phyloP scores from a whole-genome alignment of 2,888 invertebrate species.

The Leptogaster cylindrica region DNA sequence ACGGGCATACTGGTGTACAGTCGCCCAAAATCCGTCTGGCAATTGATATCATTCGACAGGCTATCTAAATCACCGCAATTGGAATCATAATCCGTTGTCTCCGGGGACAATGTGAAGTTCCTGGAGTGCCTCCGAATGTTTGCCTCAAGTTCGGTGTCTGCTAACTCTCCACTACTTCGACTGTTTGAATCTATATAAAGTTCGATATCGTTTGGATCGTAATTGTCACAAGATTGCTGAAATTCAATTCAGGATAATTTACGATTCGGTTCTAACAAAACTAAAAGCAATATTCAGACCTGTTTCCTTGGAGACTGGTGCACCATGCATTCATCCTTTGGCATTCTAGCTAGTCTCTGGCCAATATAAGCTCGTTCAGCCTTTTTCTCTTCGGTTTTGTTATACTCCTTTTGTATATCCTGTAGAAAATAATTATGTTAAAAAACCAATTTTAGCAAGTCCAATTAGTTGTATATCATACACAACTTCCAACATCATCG shows the following conservation, averaged over 20 bases:
- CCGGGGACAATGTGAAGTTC: slow-evolving; percentile 89
- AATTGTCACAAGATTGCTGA: slow-evolving; percentile 52
- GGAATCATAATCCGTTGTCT: slow-evolving; percentile 92
- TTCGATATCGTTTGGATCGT: slow-evolving; percentile 60
- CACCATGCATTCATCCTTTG: slow-evolving; percentile 60
- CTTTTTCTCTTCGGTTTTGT: slow-evolving; percentile 54
- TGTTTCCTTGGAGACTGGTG: slow-evolving; percentile 58
- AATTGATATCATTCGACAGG: slow-evolving; percentile 61
- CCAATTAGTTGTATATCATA: slow-evolving; percentile 50
- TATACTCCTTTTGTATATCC: slow-evolving; percentile 55
- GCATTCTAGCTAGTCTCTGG: slow-evolving; percentile 60
- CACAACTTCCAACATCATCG: slow-evolving; percentile 58
- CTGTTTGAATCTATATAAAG: slow-evolving; percentile 61
- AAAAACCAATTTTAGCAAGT: neutral
- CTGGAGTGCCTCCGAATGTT: slow-evolving; percentile 67
- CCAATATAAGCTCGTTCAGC: slow-evolving; percentile 60
- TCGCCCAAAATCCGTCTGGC: slow-evolving; percentile 67
- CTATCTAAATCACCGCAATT: slow-evolving; percentile 87
- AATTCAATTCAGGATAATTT: slow-evolving; percentile 7
- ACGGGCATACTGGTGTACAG: slow-evolving; percentile 85
- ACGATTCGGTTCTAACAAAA: too few species aligned
- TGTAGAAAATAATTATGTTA: slow-evolving; percentile 43
- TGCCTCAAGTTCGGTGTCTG: slow-evolving; percentile 54
- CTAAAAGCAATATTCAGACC: slow-evolving; percentile 53
- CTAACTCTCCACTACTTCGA: slow-evolving; percentile 59